These are phyloP conservation scores for Tympanoctomys barrerae DNA, from an alignment of 2,797 vertebrate species.

Conservation along the genomic window DNA sequence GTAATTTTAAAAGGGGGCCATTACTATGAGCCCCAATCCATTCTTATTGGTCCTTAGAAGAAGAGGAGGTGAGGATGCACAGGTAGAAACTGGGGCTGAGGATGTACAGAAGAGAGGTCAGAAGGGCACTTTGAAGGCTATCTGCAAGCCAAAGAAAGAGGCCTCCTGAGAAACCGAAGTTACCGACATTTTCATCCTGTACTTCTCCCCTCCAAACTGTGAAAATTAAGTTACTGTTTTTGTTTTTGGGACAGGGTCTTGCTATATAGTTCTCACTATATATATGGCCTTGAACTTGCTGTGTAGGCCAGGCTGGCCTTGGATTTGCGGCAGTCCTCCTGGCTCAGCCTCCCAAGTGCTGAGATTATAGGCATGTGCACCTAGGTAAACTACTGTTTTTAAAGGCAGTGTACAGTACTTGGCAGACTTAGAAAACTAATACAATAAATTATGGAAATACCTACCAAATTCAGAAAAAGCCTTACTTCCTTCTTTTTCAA, in stretches of 20 bases:
- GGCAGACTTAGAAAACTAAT: background rate
- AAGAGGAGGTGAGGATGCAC: background rate
- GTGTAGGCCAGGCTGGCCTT: too few relatives aligned
- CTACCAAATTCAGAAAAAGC: slow-evolving; percentile 25
- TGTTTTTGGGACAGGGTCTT: background rate
- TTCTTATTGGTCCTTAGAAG: background rate
- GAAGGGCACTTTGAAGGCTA: background rate
- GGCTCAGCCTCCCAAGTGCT: too few relatives aligned
- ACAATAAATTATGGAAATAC: background rate
- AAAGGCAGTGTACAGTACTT: background rate
- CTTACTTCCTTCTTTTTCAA: background rate
- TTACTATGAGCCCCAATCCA: background rate
- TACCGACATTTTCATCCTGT: background rate
- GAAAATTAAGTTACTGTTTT: slow-evolving; percentile 15
- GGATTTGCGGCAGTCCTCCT: too few relatives aligned
- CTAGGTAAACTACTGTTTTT: background rate
- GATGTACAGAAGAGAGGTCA: background rate
- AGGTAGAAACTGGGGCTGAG: background rate
- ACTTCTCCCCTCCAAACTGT: background rate
- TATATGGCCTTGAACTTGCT: too few relatives aligned
- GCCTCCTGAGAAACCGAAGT: background rate
- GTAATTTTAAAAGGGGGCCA: background rate
- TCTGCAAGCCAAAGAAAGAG: background rate
- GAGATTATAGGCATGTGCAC: too few relatives aligned
- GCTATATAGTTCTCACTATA: too few relatives aligned